These are phyloP conservation scores for Chrosomus eos DNA, from an alignment of 2,797 vertebrate genomes.

Conservation along the genomic window DNA sequence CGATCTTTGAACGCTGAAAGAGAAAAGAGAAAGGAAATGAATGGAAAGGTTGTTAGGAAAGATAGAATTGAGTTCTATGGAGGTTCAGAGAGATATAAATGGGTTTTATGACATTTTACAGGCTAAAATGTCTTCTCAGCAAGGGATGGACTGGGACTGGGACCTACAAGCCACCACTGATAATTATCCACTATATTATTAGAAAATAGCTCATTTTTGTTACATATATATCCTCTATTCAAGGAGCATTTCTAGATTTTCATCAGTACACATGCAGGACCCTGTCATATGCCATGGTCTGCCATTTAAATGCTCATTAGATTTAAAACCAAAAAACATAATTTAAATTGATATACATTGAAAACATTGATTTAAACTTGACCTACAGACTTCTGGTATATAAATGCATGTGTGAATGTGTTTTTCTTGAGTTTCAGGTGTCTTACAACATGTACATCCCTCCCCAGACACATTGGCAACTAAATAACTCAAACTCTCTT, in stretches of 20 bases:
- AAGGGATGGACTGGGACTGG: neutral
- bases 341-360: neutral
- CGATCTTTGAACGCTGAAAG: constrained; percentile 91
- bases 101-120: neutral
- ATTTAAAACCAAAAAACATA: neutral
- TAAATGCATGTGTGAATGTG: neutral
- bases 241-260: neutral
- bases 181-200: neutral
- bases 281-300: neutral
- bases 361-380: neutral
- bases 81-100: neutral
- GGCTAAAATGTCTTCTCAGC: neutral
- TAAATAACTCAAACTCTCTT: neutral
- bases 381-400: neutral
- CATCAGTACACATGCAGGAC: neutral
- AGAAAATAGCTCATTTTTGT: neutral
- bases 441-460: neutral
- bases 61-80: neutral
- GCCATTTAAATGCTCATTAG: neutral
- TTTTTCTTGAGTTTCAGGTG: neutral
- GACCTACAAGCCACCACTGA: neutral
- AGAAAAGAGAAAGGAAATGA: neutral
- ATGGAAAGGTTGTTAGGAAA: neutral
- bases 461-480: neutral
- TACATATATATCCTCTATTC: neutral